phyloP scores from a whole-genome alignment of 2,888 invertebrate genomes.

The Drosophila bunnanda region DNA sequence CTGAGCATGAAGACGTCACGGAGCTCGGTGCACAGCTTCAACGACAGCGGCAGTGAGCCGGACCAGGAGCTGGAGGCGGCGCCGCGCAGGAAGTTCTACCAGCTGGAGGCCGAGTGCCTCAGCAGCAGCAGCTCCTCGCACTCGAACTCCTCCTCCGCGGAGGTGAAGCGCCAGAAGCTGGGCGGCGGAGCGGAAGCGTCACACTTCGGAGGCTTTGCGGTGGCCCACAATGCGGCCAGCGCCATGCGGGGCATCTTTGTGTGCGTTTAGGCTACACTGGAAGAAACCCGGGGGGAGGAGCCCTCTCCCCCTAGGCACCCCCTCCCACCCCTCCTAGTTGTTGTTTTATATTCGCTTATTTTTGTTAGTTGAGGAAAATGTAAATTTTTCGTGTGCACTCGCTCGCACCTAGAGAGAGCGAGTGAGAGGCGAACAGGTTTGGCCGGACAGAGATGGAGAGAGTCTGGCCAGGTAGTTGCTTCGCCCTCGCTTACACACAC shows the following conservation, averaged over 20 bases:
- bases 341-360: slow-evolving; percentile 46
- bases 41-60: slow-evolving; percentile 74
- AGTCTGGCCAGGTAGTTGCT: slow-evolving; percentile 51
- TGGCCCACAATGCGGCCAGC: slow-evolving; percentile 77
- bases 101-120: slow-evolving; percentile 70
- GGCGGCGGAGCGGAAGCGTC: slow-evolving; percentile 38
- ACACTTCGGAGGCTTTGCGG: slow-evolving; percentile 59
- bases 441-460: slow-evolving; percentile 25
- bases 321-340: slow-evolving; percentile 49
- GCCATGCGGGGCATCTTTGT: slow-evolving; percentile 81
- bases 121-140: slow-evolving; percentile 47
- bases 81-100: slow-evolving; percentile 78
- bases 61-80: slow-evolving; percentile 72
- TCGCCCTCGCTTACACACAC: slow-evolving; percentile 28
- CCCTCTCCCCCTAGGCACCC: slow-evolving; percentile 9
- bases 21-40: slow-evolving; percentile 79
- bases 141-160: slow-evolving; percentile 49
- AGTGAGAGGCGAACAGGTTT: slow-evolving; percentile 30
- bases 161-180: slow-evolving; percentile 78
- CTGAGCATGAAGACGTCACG: slow-evolving; percentile 89
- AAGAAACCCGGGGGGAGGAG: slow-evolving; percentile 57
- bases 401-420: slow-evolving; percentile 37
- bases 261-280: slow-evolving; percentile 65
- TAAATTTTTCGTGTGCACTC: slow-evolving; percentile 57
- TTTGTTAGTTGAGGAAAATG: slow-evolving; percentile 61